phyloP scores from a whole-genome alignment of 1,140 invertebrate genomes.

The Pachypeltis micranthus region DNA sequence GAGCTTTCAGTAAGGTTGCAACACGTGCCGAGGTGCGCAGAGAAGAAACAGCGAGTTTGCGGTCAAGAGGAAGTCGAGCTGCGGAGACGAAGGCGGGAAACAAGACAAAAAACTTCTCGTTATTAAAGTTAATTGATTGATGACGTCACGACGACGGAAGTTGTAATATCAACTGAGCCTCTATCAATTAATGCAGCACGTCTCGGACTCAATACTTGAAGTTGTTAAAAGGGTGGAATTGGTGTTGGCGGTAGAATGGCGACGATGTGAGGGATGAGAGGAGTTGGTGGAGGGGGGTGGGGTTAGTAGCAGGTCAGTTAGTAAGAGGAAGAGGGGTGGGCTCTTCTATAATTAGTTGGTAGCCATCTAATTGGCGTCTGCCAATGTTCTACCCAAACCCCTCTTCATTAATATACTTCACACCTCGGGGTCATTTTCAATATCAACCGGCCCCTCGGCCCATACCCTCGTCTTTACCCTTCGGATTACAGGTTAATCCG shows the following conservation, averaged over 20 bases:
- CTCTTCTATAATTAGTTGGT: constrained; percentile 6
- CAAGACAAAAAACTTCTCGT: constrained; percentile 11
- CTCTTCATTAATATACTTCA: constrained; percentile 4
- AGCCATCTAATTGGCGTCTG: constrained; percentile 6
- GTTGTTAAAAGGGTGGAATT: constrained; percentile 1
- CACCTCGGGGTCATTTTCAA: not conserved
- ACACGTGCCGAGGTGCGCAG: no score
- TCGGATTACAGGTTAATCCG: no score
- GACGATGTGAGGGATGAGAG: no score
- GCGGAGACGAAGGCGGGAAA: not conserved
- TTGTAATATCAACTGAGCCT: constrained; percentile 11
- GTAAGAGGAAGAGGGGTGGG: no score
- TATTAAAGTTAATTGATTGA: constrained; percentile 19
- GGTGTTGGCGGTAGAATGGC: no score
- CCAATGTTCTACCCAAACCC: not conserved
- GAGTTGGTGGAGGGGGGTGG: no score
- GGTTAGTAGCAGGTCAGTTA: no score
- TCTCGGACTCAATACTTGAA: constrained; percentile 3
- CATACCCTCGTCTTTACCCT: no score
- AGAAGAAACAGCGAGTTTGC: no score
- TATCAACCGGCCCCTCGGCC: not conserved
- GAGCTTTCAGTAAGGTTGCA: no score
- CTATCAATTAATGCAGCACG: constrained; percentile 13
- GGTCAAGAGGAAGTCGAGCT: no score
- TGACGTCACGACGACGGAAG: constrained; percentile 17